These are phyloP conservation scores for Fragum sueziense DNA, from an alignment of 2,888 invertebrate genomes.

Conservation along the genomic window DNA sequence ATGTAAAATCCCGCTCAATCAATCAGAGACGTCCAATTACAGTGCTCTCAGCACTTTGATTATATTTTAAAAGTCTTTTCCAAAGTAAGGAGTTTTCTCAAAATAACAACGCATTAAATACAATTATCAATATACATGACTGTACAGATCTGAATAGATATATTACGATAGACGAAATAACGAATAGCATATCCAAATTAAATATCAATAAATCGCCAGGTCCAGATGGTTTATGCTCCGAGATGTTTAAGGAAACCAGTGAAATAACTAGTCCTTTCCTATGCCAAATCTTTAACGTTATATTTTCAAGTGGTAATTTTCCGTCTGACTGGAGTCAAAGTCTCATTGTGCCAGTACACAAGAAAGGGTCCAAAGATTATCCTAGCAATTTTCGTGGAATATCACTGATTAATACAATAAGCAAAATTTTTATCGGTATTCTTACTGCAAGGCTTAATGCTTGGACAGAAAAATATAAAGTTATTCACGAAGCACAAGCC, in stretches of 20 bases:
- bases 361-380: not conserved
- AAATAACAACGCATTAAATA: too few relatives aligned
- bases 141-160: too few relatives aligned
- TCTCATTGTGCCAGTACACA: not conserved
- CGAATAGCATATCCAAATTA: not conserved
- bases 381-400: constrained; percentile 38
- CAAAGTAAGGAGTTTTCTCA: too few relatives aligned
- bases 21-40: too few relatives aligned
- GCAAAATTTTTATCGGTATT: constrained; percentile 14
- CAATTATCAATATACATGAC: too few relatives aligned
- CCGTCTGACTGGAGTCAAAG: not conserved
- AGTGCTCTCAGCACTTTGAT: too few relatives aligned
- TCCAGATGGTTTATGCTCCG: not conserved
- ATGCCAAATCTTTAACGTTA: not conserved
- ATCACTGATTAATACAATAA: constrained; percentile 24
- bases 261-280: not conserved
- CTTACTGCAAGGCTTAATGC: not conserved
- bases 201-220: not conserved
- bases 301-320: not conserved
- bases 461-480: not conserved
- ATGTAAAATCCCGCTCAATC: too few relatives aligned
- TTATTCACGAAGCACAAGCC: not conserved
- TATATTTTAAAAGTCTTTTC: too few relatives aligned
- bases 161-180: not conserved
- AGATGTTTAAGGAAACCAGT: not conserved